Percentiles rank a stretch among this genome's conserved stretches.
Conservation (phyloP, 2,888 invertebrate species). For the Eumacrocentrus americanus region DNA sequence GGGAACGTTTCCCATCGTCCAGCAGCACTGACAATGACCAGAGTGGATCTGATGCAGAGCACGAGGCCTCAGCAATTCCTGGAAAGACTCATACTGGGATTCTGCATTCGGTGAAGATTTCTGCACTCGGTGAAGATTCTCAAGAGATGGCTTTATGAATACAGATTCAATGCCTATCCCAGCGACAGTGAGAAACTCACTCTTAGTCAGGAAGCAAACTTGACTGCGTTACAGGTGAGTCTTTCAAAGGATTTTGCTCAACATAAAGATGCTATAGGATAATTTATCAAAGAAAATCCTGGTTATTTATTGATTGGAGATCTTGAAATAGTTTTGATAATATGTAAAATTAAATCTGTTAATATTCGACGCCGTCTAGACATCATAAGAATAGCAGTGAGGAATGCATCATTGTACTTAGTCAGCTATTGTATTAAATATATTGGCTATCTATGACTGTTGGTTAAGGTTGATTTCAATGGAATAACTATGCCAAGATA, state of each 20-base stretch:
- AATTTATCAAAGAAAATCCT: not conserved
- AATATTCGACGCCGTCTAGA: too few relatives aligned
- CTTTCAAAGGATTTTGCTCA: too few relatives aligned
- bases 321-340: too few relatives aligned
- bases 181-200: slow-evolving; percentile 90
- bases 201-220: slow-evolving; percentile 82
- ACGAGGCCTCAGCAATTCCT: slow-evolving; percentile 48
- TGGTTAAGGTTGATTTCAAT: too few relatives aligned
- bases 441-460: too few relatives aligned
- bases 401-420: too few relatives aligned
- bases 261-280: too few relatives aligned
- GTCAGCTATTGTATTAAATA: too few relatives aligned
- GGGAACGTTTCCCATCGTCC: slow-evolving; percentile 72
- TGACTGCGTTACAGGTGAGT: slow-evolving; percentile 83
- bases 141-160: slow-evolving; percentile 92
- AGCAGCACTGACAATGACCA: slow-evolving; percentile 76
- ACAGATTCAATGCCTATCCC: slow-evolving; percentile 94
- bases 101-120: slow-evolving; percentile 76
- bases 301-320: too few relatives aligned
- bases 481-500: too few relatives aligned
- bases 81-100: slow-evolving; percentile 55
- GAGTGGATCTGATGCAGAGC: slow-evolving; percentile 66
- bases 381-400: too few relatives aligned
- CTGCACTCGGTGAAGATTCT: slow-evolving; percentile 92
- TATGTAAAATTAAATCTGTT: too few relatives aligned